Evolutionary conservation across 2,113 vertebrate species (phyloP).

Genomic region (Machaerirhynchus nigripectus): DNA sequence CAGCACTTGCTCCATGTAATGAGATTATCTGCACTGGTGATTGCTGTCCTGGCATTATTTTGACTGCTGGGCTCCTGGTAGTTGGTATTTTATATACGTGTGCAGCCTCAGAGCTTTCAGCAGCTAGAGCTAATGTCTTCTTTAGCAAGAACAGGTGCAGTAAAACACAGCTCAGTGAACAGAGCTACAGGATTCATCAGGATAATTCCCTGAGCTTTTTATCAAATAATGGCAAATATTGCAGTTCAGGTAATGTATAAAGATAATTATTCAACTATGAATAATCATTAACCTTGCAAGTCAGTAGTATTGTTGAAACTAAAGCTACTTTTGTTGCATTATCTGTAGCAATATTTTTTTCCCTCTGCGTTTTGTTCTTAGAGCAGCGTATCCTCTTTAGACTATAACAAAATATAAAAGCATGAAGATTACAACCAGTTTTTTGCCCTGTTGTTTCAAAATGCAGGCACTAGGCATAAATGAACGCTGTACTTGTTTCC

Average conservation of each 20-base stretch:
- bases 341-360: background rate
- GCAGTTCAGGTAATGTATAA: background rate
- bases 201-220: background rate
- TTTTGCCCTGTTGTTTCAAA: background rate
- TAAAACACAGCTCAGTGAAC: background rate
- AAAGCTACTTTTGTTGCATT: background rate
- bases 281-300: background rate
- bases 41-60: background rate
- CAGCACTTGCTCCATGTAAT: background rate
- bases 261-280: background rate
- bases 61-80: background rate
- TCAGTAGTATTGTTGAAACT: background rate
- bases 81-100: background rate
- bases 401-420: background rate
- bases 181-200: background rate
- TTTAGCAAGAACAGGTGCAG: constrained; percentile 12
- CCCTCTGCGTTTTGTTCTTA: background rate
- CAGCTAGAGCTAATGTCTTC: background rate
- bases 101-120: background rate
- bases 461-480: background rate
- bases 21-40: background rate
- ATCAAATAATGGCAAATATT: background rate
- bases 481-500: background rate
- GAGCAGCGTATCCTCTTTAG: background rate
- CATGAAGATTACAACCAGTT: background rate